A percentile compares a stretch with the other conserved stretches of the same genome.
phyloP scores from a whole-genome alignment of 1,140 invertebrate species.

The Vanessa tameamea region DNA sequence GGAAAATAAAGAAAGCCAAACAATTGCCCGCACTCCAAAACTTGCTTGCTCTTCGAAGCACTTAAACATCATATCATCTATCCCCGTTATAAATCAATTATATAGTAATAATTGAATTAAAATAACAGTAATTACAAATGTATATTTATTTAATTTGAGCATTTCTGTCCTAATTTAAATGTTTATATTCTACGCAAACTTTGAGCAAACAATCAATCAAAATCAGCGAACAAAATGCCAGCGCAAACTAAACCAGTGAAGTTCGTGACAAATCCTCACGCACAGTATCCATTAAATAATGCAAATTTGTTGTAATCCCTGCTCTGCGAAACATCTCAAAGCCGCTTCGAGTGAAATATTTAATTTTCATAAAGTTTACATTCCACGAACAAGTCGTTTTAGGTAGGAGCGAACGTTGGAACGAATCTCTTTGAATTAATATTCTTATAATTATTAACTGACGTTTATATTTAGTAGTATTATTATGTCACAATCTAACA shows the following conservation, averaged over 20 bases:
- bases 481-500: background rate
- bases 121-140: background rate
- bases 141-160: background rate
- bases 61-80: slow-evolving; percentile 42
- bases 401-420: background rate
- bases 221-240: slow-evolving; percentile 53
- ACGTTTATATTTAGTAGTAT: background rate
- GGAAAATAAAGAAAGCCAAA: slow-evolving; percentile 68
- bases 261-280: slow-evolving; percentile 75
- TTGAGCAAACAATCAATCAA: slow-evolving; percentile 58
- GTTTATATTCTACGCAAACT: slow-evolving; percentile 38
- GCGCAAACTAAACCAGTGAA: slow-evolving; percentile 61
- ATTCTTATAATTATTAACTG: slow-evolving; percentile 1
- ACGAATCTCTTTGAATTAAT: slow-evolving; percentile 17
- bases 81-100: slow-evolving; percentile 9
- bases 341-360: slow-evolving; percentile 74
- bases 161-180: slow-evolving; percentile 23
- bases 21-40: slow-evolving; percentile 44
- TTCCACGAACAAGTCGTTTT: slow-evolving; percentile 56
- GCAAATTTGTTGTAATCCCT: slow-evolving; percentile 80
- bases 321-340: slow-evolving; percentile 60
- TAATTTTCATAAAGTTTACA: slow-evolving; percentile 80
- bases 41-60: slow-evolving; percentile 29
- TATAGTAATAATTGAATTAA: background rate
- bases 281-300: slow-evolving; percentile 77